phyloP scores from a whole-genome alignment of 64 coral and sea anemone species.

The Stichodactyla helianthus region DNA sequence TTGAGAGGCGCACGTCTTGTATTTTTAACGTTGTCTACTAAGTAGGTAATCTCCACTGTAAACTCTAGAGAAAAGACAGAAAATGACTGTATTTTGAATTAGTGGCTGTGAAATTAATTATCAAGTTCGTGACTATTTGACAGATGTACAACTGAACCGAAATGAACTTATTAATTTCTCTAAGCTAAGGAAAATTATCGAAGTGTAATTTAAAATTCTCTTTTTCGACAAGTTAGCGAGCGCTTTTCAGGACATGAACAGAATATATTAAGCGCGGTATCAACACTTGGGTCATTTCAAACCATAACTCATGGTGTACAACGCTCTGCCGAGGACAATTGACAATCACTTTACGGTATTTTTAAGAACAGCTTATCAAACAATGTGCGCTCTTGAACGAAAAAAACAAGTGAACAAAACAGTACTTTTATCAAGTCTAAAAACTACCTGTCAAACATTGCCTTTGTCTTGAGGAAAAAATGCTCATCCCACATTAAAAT shows the following conservation, averaged over 20 bases:
- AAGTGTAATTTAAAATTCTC: neutral
- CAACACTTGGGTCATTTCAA: neutral
- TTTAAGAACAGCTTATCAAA: slow-evolving; percentile 7
- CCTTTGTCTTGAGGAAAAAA: neutral
- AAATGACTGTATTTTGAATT: neutral
- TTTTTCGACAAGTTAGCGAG: neutral
- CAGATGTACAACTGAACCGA: neutral
- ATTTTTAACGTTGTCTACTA: neutral
- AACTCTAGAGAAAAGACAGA: neutral
- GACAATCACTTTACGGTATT: neutral
- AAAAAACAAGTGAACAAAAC: slow-evolving; percentile 3
- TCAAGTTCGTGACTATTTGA: neutral
- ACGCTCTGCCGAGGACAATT: neutral
- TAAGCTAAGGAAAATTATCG: neutral
- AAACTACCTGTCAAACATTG: neutral
- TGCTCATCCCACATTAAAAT: neutral
- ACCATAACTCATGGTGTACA: neutral
- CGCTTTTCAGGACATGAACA: neutral
- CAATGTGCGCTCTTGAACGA: neutral
- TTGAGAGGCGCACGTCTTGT: no score
- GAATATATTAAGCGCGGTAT: neutral
- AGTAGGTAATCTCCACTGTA: neutral
- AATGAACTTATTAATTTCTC: neutral
- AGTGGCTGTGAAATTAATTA: neutral
- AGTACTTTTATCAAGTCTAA: neutral